Percentiles rank a stretch among this genome's conserved stretches.
phyloP scores from a whole-genome alignment of 2,113 vertebrate genomes.

The Promerops cafer region DNA sequence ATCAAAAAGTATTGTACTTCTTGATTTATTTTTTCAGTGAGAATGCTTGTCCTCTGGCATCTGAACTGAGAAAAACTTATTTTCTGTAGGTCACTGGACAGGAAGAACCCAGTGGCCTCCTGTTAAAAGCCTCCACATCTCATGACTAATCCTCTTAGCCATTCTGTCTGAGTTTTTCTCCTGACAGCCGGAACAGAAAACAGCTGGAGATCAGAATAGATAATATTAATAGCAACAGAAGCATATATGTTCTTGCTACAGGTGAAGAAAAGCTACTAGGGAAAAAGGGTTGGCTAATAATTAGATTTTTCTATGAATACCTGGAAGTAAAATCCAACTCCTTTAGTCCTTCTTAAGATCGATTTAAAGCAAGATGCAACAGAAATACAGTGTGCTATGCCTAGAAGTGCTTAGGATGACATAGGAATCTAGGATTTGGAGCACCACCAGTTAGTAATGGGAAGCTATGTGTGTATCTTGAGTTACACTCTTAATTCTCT shows the following conservation, averaged over 20 bases:
- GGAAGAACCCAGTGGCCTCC: background rate
- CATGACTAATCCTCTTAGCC: background rate
- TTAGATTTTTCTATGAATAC: background rate
- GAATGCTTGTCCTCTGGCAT: background rate
- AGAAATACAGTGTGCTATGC: background rate
- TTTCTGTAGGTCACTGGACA: background rate
- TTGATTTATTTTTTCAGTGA: background rate
- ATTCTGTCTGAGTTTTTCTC: background rate
- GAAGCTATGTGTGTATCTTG: background rate
- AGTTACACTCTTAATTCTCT: background rate
- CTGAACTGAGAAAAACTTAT: background rate
- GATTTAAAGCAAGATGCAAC: background rate
- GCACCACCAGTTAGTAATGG: background rate
- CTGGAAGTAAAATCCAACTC: conserved; percentile 16
- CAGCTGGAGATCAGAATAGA: background rate
- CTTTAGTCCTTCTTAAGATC: background rate
- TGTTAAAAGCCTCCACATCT: background rate
- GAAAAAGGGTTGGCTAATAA: background rate
- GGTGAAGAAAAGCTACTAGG: background rate
- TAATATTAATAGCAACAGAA: background rate
- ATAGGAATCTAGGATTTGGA: background rate
- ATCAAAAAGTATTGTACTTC: background rate
- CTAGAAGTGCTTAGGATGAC: background rate
- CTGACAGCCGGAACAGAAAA: background rate
- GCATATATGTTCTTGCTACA: background rate